Conservation (phyloP, 2,113 vertebrate species). For the Noctilio leporinus region DNA sequence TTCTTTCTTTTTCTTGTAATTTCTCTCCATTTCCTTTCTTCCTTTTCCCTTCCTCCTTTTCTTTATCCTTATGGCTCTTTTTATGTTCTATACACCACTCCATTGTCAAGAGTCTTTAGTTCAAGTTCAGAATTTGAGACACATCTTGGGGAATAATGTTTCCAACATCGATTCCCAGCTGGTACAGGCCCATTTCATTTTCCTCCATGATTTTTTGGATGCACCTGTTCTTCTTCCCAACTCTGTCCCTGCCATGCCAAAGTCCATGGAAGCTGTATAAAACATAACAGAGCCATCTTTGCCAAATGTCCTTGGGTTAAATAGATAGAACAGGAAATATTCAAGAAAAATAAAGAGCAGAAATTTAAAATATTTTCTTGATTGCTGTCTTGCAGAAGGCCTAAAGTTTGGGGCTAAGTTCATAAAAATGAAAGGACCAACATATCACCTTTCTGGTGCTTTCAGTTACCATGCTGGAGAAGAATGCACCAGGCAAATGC, state of each 20-base stretch:
- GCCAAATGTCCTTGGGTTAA: neutral
- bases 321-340: neutral
- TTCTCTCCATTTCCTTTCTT: neutral
- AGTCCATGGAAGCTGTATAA: neutral
- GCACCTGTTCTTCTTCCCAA: neutral
- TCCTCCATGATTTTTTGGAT: fast-evolving
- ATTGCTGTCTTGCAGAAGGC: neutral
- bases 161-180: neutral
- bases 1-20: too few relatives aligned
- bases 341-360: neutral
- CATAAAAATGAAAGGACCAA: neutral
- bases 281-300: neutral
- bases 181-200: neutral
- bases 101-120: neutral
- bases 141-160: fast-evolving
- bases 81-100: neutral
- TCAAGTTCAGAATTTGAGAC: neutral
- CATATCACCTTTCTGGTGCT: neutral
- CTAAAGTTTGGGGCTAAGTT: neutral
- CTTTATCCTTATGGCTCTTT: neutral
- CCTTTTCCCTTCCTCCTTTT: neutral
- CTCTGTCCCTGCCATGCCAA: neutral
- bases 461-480: neutral
- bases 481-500: neutral
- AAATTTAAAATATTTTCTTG: neutral